phyloP scores from a whole-genome alignment of 2,797 vertebrate genomes.

The Heliangelus exortis region DNA sequence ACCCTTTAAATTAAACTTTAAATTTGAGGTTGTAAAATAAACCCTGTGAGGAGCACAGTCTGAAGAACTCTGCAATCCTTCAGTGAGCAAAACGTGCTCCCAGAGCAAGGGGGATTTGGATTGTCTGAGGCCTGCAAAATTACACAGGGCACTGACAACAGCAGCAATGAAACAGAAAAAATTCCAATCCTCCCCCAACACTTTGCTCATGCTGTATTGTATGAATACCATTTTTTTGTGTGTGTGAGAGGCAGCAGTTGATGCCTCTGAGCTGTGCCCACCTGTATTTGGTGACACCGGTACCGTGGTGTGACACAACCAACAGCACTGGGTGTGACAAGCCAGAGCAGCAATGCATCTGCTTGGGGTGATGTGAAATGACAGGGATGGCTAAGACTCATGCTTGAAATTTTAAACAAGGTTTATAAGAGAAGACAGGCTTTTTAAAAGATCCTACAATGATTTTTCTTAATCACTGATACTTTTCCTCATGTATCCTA shows the following conservation, averaged over 20 bases:
- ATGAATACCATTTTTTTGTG: background rate
- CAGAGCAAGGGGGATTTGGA: background rate
- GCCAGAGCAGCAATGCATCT: background rate
- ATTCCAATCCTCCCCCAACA: background rate
- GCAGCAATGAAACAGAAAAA: background rate
- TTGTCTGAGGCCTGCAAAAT: background rate
- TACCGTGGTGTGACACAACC: background rate
- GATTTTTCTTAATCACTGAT: background rate
- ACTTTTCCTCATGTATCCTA: background rate
- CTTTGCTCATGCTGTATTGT: background rate
- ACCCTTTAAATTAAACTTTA: background rate
- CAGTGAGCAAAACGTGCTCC: background rate
- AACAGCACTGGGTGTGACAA: background rate
- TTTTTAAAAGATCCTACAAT: background rate
- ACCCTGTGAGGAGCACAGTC: background rate
- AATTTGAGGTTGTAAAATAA: background rate
- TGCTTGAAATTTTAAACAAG: background rate
- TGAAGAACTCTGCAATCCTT: background rate
- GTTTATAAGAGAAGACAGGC: background rate
- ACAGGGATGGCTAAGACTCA: background rate
- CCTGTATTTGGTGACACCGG: background rate
- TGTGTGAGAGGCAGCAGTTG: background rate
- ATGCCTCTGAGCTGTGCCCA: background rate
- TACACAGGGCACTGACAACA: accelerated
- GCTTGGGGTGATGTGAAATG: background rate